Evolutionary conservation across 1,140 invertebrate genomes (phyloP).

Genomic region (Tetramorium simillimum): DNA sequence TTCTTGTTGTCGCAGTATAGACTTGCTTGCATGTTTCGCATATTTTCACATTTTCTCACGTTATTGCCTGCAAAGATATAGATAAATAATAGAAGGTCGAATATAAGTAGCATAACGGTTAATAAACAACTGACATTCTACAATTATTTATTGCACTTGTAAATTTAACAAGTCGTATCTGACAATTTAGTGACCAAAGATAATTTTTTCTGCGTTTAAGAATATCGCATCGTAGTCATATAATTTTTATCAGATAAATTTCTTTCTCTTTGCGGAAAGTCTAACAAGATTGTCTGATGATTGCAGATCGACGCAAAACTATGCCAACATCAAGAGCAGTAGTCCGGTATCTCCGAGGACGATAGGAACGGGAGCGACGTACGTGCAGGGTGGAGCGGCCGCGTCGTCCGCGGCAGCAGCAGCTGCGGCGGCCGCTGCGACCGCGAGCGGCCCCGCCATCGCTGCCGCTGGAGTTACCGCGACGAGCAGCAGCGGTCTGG

Average conservation of each 20-base stretch:
- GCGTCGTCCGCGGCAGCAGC: slow-evolving; percentile 73
- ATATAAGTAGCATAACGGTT: background rate
- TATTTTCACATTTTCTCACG: slow-evolving; percentile 4
- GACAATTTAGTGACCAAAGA: background rate
- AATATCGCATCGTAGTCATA: background rate
- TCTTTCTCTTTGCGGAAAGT: background rate
- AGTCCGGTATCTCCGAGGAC: slow-evolving; percentile 83
- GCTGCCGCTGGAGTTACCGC: slow-evolving; percentile 60
- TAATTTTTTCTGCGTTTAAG: background rate
- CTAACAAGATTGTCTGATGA: slow-evolving; percentile 25
- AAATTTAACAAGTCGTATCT: too few species aligned
- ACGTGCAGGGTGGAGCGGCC: slow-evolving; percentile 77
- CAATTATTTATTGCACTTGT: too few species aligned
- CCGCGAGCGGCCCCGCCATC: slow-evolving; percentile 58
- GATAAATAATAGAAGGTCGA: background rate
- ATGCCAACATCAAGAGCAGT: slow-evolving; percentile 84
- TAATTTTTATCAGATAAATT: background rate
- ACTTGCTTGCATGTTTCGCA: background rate
- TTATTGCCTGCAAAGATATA: background rate
- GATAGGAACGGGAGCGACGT: slow-evolving; percentile 78
- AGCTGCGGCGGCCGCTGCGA: slow-evolving; percentile 68
- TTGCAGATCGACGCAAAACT: slow-evolving; percentile 82
- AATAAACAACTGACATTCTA: background rate
- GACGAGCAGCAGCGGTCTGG: slow-evolving; percentile 59
- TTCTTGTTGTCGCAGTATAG: background rate